phyloP scores from a whole-genome alignment of 2,113 vertebrate species.

The Peromyscus maniculatus region DNA sequence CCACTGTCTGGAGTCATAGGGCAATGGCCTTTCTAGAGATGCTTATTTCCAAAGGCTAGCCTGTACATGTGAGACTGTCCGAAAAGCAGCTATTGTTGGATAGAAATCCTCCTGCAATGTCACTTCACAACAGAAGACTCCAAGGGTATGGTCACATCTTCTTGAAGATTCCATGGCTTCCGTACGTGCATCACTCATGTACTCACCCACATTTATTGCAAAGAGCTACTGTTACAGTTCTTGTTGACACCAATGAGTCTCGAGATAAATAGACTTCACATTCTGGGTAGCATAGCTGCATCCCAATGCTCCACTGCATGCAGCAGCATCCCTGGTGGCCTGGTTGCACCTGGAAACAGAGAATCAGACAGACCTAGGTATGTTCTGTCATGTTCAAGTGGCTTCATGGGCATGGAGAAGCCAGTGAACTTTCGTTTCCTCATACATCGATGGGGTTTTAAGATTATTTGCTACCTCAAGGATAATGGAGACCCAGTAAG shows the following conservation, averaged over 20 bases:
- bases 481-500: not conserved
- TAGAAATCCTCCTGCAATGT: constrained; percentile 1
- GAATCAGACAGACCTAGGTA: not conserved
- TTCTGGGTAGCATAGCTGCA: not conserved
- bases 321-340: not conserved
- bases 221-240: not conserved
- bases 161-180: constrained; percentile 19
- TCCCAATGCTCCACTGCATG: not conserved
- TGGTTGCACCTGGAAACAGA: not conserved
- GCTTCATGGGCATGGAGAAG: not conserved
- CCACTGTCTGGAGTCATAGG: not conserved
- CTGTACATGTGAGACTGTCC: not conserved
- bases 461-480: not conserved
- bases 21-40: not conserved
- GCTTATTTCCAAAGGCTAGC: not conserved
- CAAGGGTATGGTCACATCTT: not conserved
- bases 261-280: not conserved
- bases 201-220: not conserved
- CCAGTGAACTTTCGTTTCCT: constrained; percentile 40
- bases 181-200: not conserved
- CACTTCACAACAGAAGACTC: constrained; percentile 6
- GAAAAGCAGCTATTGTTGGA: not conserved
- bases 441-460: not conserved
- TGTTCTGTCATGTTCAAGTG: not conserved
- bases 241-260: not conserved